phyloP scores from a whole-genome alignment of 2,113 vertebrate genomes.

The Clarias macrocephalus region DNA sequence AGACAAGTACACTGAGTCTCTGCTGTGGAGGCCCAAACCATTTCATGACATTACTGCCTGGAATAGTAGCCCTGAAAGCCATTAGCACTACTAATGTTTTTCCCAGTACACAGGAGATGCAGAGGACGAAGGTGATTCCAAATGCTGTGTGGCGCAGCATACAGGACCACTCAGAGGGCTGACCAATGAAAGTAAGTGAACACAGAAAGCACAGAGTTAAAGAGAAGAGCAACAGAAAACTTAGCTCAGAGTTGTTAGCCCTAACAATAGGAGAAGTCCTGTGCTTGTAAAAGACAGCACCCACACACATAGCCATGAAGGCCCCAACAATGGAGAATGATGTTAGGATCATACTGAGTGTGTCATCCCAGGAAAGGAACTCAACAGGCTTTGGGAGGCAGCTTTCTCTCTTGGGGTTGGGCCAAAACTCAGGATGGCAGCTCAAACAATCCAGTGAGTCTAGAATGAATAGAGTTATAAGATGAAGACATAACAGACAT shows the following conservation, averaged over 20 bases:
- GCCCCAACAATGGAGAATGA: conserved; percentile 62
- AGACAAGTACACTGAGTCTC: conserved; percentile 59
- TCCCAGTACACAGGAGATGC: conserved; percentile 70
- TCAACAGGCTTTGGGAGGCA: conserved; percentile 68
- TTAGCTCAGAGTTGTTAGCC: conserved; percentile 71
- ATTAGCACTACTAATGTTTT: conserved; percentile 71
- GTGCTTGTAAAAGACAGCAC: conserved; percentile 62
- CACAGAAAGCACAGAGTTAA: conserved; percentile 69
- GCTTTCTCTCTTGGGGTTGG: conserved; percentile 56
- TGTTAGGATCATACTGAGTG: conserved; percentile 62
- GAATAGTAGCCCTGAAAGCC: conserved; percentile 67
- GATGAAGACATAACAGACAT: background rate
- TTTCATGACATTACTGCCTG: conserved; percentile 69
- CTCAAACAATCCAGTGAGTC: conserved; percentile 66
- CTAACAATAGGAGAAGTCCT: conserved; percentile 65
- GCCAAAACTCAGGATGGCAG: conserved; percentile 66
- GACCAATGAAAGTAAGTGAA: conserved; percentile 68
- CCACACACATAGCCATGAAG: conserved; percentile 55
- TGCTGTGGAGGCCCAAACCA: conserved; percentile 70
- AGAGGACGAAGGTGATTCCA: conserved; percentile 69
- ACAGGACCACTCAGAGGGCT: conserved; percentile 68
- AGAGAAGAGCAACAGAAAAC: conserved; percentile 68
- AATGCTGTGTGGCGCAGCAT: conserved; percentile 70
- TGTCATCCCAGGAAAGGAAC: conserved; percentile 66
- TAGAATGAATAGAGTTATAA: conserved; percentile 18